Evolutionary conservation across 2,797 vertebrate genomes (phyloP), one percentile per base, ranked within the genome.

Genomic region (Poeciliopsis paucimaculata): DNA sequence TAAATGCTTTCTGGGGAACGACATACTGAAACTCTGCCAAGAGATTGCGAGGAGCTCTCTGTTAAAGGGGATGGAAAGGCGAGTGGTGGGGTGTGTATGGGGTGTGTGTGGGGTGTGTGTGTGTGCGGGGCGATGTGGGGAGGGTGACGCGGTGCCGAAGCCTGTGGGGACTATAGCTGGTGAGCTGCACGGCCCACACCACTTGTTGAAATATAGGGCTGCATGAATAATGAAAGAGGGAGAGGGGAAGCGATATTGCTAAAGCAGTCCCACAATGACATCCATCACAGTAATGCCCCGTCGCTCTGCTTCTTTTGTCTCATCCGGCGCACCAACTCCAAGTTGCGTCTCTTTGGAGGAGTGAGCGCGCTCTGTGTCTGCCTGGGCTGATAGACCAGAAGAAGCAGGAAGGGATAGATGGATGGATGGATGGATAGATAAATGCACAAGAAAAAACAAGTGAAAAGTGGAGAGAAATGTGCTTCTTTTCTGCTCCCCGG

Each of bases 1-100:
- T 95, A 95, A 95, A 95, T 89, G 92, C 93, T 94, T 94, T 94
- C 94, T 93, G 93, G 94, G 93, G 94, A 93, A 91, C 84, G 89
- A 92, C 85, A 66, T 60, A 86, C 83, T 93, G 94, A 94, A 90
- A 89, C 53, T 55, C 88, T 86, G 92, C 94, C 93, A 95, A 92
- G 84, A 95, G 90, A 87, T 91, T 73, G 76, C 72, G 82, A 86
- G 78, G 91, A 82, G 90, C 89, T 87, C 86, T 89, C 79, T 90
- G 84, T 90, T 89, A 90, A 88, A 89, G 8, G 49, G 20, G 49
- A 51, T 51, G 49, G 49, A 3, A 51, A 51, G 49, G 49, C 20
- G 49, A 23, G 20, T 51, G 7, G 49, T 23, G 20, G 49, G 18
- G 18, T 51, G 47, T 47, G 47, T 49, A 16, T 47, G 41, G 0